phyloP scores from a whole-genome alignment of 1,140 invertebrate genomes.

The Lordiphosa collinella region DNA sequence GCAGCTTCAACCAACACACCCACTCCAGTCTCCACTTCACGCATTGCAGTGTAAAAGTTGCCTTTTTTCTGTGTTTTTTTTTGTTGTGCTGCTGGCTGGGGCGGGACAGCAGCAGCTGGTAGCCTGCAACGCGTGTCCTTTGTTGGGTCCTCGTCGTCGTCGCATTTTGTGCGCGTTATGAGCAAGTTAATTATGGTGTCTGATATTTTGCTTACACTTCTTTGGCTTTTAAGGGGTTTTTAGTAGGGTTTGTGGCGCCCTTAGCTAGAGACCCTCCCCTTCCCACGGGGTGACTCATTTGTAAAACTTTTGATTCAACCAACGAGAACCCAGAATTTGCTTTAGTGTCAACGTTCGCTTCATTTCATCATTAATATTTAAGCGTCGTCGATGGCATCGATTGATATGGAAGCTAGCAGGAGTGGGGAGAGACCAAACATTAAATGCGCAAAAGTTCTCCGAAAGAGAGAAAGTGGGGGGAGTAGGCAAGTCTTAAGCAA shows the following conservation, averaged over 20 bases:
- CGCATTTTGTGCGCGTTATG: constrained; percentile 54
- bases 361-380: constrained; percentile 71
- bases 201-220: constrained; percentile 54
- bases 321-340: constrained; percentile 3
- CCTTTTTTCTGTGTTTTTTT: constrained; percentile 12
- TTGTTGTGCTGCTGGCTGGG: constrained; percentile 1
- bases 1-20: constrained; percentile 49
- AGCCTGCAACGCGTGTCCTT: constrained; percentile 20
- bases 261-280: no score
- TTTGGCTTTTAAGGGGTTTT: constrained; percentile 11
- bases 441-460: constrained; percentile 43
- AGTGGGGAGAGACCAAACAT: constrained; percentile 16
- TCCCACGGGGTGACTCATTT: neutral
- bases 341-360: constrained; percentile 28
- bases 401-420: constrained; percentile 30
- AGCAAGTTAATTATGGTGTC: constrained; percentile 75
- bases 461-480: neutral
- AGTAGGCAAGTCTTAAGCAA: constrained; percentile 14
- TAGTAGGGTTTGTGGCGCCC: neutral
- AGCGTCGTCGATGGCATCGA: constrained; percentile 73
- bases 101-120: constrained; percentile 37
- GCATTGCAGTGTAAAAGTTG: constrained; percentile 30
- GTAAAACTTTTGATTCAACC: constrained; percentile 24
- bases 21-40: constrained; percentile 12
- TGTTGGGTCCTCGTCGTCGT: constrained; percentile 10